Evolutionary conservation across 2,888 invertebrate genomes (phyloP).

Genomic region (Epinotia ramella): DNA sequence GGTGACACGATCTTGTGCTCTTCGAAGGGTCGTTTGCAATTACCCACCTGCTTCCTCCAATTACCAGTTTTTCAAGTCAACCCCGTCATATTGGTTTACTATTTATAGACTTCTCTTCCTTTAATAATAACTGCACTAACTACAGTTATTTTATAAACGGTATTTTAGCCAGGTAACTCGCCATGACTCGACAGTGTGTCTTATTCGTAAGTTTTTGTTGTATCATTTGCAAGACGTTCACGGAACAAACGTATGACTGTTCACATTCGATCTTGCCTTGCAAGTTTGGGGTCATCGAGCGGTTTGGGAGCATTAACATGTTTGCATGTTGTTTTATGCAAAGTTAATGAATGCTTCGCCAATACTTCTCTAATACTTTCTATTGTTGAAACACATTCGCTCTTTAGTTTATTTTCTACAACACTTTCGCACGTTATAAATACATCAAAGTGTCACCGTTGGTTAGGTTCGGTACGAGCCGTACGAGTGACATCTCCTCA

Average conservation of each 20-base stretch:
- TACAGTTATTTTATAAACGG: conserved; percentile 44
- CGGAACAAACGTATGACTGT: conserved; percentile 36
- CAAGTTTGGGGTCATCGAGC: conserved; percentile 35
- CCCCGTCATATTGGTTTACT: conserved; percentile 1
- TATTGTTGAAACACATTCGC: conserved; percentile 8
- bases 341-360: conserved; percentile 27
- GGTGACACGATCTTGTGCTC: not conserved
- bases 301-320: conserved; percentile 19
- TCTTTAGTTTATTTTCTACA: conserved; percentile 15
- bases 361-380: conserved; percentile 34
- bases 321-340: conserved; percentile 41
- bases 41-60: conserved; percentile 32
- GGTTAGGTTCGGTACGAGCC: not conserved
- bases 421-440: conserved; percentile 4
- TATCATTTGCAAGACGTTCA: conserved; percentile 28
- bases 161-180: conserved; percentile 27
- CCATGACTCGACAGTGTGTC: conserved; percentile 35
- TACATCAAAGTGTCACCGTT: conserved; percentile 2
- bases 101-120: conserved; percentile 26
- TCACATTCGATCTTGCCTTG: conserved; percentile 32
- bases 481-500: conserved; percentile 21
- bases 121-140: conserved; percentile 16
- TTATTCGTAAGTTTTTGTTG: conserved; percentile 26
- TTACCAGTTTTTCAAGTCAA: conserved; percentile 33
- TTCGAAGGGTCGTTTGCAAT: conserved; percentile 3